phyloP scores from a whole-genome alignment of 2,888 invertebrate species.

The Drosophila formosana region DNA sequence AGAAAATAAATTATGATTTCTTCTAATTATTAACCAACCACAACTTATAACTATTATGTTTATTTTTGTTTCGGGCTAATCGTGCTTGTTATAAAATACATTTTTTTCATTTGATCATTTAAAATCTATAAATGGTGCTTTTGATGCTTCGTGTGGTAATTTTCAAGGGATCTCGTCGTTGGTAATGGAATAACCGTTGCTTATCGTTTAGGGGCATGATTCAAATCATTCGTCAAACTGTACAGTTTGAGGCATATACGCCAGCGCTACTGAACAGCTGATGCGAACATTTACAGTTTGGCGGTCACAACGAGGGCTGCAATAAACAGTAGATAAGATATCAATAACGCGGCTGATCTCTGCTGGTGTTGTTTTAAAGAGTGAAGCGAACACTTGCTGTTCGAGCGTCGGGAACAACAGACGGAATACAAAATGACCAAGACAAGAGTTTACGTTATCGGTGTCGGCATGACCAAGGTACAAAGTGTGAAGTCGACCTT shows the following conservation, averaged over 20 bases:
- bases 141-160: no score
- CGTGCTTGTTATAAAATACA: no score
- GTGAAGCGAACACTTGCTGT: constrained; percentile 32
- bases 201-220: no score
- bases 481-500: constrained; percentile 56
- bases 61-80: no score
- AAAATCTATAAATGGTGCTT: no score
- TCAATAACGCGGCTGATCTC: constrained; percentile 1
- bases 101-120: no score
- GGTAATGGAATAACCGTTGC: background rate
- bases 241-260: background rate
- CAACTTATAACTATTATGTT: no score
- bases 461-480: constrained; percentile 98
- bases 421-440: constrained; percentile 73
- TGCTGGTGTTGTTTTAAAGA: background rate
- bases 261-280: no score
- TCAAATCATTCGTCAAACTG: background rate
- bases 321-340: background rate
- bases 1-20: no score
- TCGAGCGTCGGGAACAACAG: constrained; percentile 7
- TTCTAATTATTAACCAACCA: no score
- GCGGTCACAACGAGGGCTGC: background rate
- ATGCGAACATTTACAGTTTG: no score
- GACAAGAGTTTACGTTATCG: constrained; percentile 93
- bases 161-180: no score